Percentiles rank a stretch among this genome's conserved stretches.
Evolutionary conservation across 2,113 vertebrate species (phyloP).

Genomic region (Charadrius vociferus): DNA sequence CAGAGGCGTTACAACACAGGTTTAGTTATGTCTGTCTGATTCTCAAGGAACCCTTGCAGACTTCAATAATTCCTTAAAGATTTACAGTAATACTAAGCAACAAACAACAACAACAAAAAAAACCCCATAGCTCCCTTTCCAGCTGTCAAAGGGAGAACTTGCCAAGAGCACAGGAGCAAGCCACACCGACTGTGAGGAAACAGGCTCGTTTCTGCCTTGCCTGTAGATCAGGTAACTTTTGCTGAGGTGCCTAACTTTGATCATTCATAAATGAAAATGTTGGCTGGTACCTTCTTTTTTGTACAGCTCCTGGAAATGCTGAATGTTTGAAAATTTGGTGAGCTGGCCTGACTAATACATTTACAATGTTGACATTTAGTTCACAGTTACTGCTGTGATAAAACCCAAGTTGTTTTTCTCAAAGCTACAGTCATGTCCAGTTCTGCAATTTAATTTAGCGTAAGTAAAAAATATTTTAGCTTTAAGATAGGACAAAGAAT

Average conservation of each 20-base stretch:
- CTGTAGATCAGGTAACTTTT: background rate
- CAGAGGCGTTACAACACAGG: background rate
- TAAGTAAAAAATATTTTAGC: conserved; percentile 46
- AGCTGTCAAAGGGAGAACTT: background rate
- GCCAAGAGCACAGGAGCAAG: background rate
- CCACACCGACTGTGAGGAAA: background rate
- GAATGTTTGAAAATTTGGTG: background rate
- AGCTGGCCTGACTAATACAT: background rate
- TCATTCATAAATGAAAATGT: background rate
- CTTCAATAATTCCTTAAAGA: background rate
- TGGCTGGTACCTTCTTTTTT: background rate
- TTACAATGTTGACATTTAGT: conserved; percentile 40
- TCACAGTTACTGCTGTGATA: conserved; percentile 52
- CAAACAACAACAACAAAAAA: background rate
- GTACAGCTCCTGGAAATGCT: background rate
- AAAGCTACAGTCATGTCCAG: conserved; percentile 1
- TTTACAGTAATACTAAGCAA: background rate
- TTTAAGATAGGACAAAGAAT: background rate
- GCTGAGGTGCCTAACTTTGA: background rate
- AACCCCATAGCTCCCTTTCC: background rate
- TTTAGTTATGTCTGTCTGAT: background rate
- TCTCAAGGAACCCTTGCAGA: background rate
- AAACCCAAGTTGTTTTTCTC: conserved; percentile 56
- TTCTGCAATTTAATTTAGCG: conserved; percentile 38
- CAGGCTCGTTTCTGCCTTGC: background rate